Conservation (phyloP, 2,888 invertebrate genomes). For the Napeogenes sylphis region DNA sequence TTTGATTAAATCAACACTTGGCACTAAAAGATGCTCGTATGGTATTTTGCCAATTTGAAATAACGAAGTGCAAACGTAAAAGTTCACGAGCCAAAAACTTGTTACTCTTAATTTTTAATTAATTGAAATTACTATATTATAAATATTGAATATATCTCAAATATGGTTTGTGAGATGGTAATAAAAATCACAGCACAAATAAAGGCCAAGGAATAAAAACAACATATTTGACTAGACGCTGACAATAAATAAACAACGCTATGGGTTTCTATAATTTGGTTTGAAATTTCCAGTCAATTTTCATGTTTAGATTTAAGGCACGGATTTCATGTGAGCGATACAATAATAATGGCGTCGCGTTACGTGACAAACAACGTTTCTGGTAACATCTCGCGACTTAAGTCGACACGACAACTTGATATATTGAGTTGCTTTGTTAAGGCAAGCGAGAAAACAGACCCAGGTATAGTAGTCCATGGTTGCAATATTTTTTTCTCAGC, state of each 20-base stretch:
- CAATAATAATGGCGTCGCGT: constrained; percentile 47
- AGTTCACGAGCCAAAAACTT: constrained; percentile 14
- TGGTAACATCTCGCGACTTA: constrained; percentile 54
- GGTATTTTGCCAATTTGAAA: constrained; percentile 9
- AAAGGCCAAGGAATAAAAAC: no score
- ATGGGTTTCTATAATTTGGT: no score
- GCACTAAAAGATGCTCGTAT: constrained; percentile 2
- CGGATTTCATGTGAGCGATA: constrained; percentile 33
- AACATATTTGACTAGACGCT: no score
- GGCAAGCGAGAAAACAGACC: constrained; percentile 62
- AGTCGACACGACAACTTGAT: constrained; percentile 62
- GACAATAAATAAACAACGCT: no score
- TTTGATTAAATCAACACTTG: neutral
- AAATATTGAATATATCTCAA: neutral
- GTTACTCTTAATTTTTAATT: neutral
- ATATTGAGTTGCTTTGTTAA: constrained; percentile 67
- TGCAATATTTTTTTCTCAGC: constrained; percentile 11
- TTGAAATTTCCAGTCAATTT: neutral
- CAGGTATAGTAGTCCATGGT: constrained; percentile 30
- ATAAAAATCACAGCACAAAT: no score
- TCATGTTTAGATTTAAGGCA: constrained; percentile 20
- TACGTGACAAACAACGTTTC: constrained; percentile 61
- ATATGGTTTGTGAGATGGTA: no score
- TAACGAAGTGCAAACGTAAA: constrained; percentile 9
- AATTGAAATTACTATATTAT: neutral